A percentile compares a stretch with the other conserved stretches of the same genome.
phyloP scores from a whole-genome alignment of 1,140 invertebrate species.

The Coptotermes formosanus region DNA sequence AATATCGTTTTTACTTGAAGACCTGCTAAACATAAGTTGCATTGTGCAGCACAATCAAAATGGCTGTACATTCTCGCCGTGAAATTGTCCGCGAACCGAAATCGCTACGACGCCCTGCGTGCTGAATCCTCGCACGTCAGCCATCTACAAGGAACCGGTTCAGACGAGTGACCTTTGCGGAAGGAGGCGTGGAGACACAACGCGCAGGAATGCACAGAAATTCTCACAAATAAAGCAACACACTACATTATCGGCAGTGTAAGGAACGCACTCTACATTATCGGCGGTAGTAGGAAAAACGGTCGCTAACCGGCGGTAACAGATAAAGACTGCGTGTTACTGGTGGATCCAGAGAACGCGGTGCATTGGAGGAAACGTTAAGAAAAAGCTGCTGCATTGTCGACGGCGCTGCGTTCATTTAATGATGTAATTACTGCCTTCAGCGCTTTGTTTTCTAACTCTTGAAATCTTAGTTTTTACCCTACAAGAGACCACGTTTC shows the following conservation, averaged over 20 bases:
- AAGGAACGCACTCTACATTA: too few relatives aligned
- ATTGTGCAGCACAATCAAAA: not conserved
- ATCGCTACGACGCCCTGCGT: not conserved
- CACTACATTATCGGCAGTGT: not conserved
- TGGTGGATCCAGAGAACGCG: too few relatives aligned
- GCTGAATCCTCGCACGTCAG: not conserved
- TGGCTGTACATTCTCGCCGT: not conserved
- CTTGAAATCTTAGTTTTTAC: too few relatives aligned
- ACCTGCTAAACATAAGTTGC: not conserved
- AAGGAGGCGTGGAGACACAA: conserved; percentile 8
- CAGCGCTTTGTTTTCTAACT: too few relatives aligned
- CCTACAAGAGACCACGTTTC: too few relatives aligned
- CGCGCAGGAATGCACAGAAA: not conserved
- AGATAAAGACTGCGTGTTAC: too few relatives aligned
- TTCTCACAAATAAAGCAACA: not conserved
- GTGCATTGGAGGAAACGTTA: too few relatives aligned
- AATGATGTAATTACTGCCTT: too few relatives aligned
- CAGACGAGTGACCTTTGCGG: not conserved
- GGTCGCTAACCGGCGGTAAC: too few relatives aligned
- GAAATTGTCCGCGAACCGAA: not conserved
- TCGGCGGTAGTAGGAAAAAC: too few relatives aligned
- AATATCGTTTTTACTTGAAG: not conserved
- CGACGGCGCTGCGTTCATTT: too few relatives aligned
- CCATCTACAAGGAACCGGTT: not conserved
- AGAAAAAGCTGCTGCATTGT: too few relatives aligned